Conservation (phyloP, 2,888 invertebrate species). For the Phania funesta region DNA sequence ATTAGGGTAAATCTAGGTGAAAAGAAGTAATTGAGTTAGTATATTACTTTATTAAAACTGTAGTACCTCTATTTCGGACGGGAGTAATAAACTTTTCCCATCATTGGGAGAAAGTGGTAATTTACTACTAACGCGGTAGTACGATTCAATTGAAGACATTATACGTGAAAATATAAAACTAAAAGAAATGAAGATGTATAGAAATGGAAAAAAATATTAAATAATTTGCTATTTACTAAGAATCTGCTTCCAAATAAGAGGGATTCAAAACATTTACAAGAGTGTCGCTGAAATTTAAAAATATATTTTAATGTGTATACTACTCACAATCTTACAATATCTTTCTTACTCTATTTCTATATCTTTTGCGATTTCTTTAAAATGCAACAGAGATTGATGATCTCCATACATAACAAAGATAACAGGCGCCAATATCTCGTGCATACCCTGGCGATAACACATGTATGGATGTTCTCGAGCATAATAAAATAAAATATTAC, state of each 20-base stretch:
- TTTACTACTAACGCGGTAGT: conserved; percentile 84
- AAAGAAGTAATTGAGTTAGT: background rate
- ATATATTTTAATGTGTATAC: background rate
- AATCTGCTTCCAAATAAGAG: conserved; percentile 88
- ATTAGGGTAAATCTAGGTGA: conserved; percentile 23
- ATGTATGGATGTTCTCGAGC: conserved; percentile 85
- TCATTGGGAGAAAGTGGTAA: conserved; percentile 78
- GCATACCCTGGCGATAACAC: conserved; percentile 93
- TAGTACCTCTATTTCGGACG: conserved; percentile 68
- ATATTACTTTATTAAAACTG: background rate
- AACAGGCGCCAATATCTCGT: conserved; percentile 90
- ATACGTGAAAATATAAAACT: conserved; percentile 84
- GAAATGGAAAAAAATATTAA: background rate
- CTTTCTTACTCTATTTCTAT: conserved; percentile 75
- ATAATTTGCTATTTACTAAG: conserved; percentile 83
- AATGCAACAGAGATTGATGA: conserved; percentile 85
- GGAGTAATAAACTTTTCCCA: conserved; percentile 81
- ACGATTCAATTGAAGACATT: conserved; percentile 84
- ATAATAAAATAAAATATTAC: conserved; percentile 83
- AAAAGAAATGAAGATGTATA: conserved; percentile 59
- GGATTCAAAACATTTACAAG: conserved; percentile 85
- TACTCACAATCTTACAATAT: background rate
- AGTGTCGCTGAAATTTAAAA: conserved; percentile 82
- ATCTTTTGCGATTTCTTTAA: conserved; percentile 81
- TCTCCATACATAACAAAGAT: conserved; percentile 89